These are phyloP conservation scores for Neodiprion pinetum DNA, from an alignment of 1,140 invertebrate genomes.

Conservation along the genomic window DNA sequence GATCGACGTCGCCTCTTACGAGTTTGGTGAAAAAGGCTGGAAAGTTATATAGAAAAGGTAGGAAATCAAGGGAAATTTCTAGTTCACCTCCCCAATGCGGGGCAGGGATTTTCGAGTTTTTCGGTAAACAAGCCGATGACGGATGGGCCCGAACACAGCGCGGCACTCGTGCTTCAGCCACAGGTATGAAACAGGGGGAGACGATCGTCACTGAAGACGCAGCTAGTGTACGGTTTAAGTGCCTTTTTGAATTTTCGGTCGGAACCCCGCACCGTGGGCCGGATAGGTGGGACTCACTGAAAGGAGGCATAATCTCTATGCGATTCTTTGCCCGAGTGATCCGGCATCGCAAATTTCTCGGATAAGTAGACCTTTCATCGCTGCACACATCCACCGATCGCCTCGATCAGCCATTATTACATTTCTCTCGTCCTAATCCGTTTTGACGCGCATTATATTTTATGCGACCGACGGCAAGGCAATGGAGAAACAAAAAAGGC, in stretches of 20 bases:
- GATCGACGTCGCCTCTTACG: background rate
- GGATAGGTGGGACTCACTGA: background rate
- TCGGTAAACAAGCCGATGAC: background rate
- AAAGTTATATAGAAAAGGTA: background rate
- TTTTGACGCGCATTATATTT: background rate
- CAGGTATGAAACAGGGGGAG: background rate
- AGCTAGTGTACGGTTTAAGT: background rate
- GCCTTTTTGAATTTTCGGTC: constrained; percentile 3
- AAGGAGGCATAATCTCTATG: constrained; percentile 1
- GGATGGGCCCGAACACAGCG: background rate
- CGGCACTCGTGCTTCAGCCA: too few relatives aligned
- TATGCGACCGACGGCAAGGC: background rate
- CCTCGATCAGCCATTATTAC: background rate
- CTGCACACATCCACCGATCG: too few relatives aligned
- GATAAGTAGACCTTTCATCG: background rate
- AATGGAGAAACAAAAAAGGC: background rate
- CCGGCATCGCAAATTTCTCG: constrained; percentile 4
- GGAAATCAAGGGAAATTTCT: too few relatives aligned
- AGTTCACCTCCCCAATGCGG: too few relatives aligned
- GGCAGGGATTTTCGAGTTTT: background rate
- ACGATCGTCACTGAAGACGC: background rate
- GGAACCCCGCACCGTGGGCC: background rate
- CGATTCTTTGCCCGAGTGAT: background rate
- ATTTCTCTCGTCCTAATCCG: background rate
- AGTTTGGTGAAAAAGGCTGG: background rate